phyloP scores from a whole-genome alignment of 2,888 invertebrate genomes.

The Pharmacophagus antenor region DNA sequence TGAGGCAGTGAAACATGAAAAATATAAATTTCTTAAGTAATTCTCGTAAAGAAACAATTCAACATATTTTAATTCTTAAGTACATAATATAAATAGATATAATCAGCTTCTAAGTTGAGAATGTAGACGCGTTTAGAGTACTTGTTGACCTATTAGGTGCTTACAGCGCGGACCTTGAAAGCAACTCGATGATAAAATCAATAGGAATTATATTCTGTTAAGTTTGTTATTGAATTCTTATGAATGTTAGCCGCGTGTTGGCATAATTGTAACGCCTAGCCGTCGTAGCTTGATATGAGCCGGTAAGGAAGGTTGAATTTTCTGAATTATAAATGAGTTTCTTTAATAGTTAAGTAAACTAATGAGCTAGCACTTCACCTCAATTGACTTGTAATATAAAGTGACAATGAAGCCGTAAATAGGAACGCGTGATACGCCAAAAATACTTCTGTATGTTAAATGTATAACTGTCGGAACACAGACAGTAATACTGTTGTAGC shows the following conservation, averaged over 20 bases:
- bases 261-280: neutral
- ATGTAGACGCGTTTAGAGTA: neutral
- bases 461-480: no score
- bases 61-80: neutral
- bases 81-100: neutral
- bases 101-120: neutral
- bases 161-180: constrained; percentile 19
- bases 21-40: no score
- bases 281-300: neutral
- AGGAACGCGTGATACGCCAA: no score
- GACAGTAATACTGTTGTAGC: no score
- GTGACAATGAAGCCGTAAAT: no score
- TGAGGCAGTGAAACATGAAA: no score
- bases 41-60: neutral
- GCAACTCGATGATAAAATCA: constrained; percentile 15
- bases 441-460: no score
- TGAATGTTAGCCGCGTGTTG: constrained; percentile 1
- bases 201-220: constrained; percentile 18
- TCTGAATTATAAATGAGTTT: no score
- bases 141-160: constrained; percentile 15
- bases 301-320: no score
- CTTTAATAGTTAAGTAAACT: no score
- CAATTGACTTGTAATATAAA: no score
- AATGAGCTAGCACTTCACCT: no score
- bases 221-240: constrained; percentile 25